Base-by-base conservation (phyloP, 2,113 vertebrate genomes). In the Chinchilla lanigera region DNA sequence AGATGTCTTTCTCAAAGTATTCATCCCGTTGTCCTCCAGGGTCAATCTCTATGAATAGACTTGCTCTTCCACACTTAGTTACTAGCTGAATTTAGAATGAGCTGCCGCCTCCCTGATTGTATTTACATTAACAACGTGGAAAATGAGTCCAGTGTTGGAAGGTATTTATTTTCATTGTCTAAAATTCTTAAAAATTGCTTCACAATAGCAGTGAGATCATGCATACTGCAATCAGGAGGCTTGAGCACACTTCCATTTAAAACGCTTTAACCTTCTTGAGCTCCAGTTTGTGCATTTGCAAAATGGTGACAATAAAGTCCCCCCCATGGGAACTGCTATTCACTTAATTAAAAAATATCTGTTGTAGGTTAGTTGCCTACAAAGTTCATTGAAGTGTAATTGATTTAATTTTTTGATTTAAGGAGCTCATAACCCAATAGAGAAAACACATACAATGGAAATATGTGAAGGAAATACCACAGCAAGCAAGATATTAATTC, bases 181-280 rank as follows among this genome's bases (percentile, higher is more conserved):
- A 7, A 63, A 94, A 86, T 78, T 92, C 80, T 92, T 90, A 88
- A 87, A 87, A 90, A 83, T 94, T 90, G 38, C 30, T 41, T 1
- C 54, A 54, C 54, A 20, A 78, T 41, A 77, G 33, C 84, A 26
- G 6, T 41, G 4, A 88, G 41, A 65, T 47, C 26, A 47, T 38
- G 14, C 1, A 4, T n/a, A 28, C 56, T 93, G 13, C 81, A 94
- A 94, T 81, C 71, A 89, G 84, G 33, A 94, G 44, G 8, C 2
- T 20, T 69, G 41, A 22, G 24, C 20, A 63, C 13, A 41, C n/a
- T n/a, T n/a, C n/a, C n/a, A n/a, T n/a, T 28, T 93, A 78, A 3
- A 47, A 60, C 28, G 80, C 26, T 80, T 73, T 52, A 63, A 69
- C 9, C 8, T 86, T 35, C n/a, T 89, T 75, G 35, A 73, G 50